A percentile compares a stretch with the other conserved stretches of the same genome.
Conservation (phyloP, 2,113 vertebrate genomes). For the Lamprotornis superbus region DNA sequence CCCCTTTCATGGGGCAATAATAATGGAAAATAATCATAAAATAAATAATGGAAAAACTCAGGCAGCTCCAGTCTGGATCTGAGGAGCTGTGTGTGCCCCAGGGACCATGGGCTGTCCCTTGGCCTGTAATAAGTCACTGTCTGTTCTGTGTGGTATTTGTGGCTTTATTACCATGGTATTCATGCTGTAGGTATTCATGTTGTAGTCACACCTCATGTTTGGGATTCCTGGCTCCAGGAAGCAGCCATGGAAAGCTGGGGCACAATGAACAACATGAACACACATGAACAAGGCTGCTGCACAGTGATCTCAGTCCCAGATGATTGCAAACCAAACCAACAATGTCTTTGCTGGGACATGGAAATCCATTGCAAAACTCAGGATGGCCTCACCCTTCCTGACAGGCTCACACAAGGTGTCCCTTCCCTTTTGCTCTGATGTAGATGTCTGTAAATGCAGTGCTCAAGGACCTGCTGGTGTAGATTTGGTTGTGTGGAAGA, state of each 20-base stretch:
- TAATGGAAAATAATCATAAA: background rate
- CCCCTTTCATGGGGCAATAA: background rate
- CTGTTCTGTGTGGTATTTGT: background rate
- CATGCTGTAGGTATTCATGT: background rate
- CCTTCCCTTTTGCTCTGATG: background rate
- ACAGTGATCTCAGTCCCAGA: background rate
- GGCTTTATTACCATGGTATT: background rate
- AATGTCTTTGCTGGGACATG: rapidly evolving
- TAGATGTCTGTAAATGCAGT: background rate
- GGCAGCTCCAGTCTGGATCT: background rate
- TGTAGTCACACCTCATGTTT: background rate
- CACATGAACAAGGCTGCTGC: background rate
- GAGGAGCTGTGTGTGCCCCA: background rate
- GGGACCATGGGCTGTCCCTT: background rate
- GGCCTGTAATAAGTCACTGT: background rate
- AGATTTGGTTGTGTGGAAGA: rapidly evolving
- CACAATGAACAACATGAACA: too few relatives aligned
- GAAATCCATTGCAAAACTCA: background rate
- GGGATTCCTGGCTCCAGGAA: background rate
- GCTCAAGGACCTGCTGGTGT: too few relatives aligned
- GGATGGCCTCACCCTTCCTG: background rate
- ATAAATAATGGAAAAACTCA: background rate
- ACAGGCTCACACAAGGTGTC: background rate
- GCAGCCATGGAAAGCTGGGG: background rate
- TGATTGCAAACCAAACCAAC: background rate